Base-by-base conservation (phyloP, 2,113 vertebrate species). In the Cavia porcellus region DNA sequence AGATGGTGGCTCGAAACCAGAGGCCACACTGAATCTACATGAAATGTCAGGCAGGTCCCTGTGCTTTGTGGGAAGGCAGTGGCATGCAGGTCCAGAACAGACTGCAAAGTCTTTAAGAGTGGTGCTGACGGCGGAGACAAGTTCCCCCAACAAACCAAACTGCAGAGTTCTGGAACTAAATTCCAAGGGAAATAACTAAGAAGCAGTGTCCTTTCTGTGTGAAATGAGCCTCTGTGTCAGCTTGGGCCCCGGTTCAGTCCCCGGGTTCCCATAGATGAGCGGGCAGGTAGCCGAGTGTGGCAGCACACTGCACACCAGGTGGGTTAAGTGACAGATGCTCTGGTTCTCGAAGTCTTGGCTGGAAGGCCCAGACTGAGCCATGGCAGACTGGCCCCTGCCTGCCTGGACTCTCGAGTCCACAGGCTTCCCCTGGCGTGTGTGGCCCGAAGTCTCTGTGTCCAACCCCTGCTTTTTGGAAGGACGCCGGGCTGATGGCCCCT, bases 401-500 rank as follows among this genome's bases (percentile, higher is more conserved):
- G 38, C 13, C 19, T 59, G 84, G 0, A 1, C 86, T 68, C 64
- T 24, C 1, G 0, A 52, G 35, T 38, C 47, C 32, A 50, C 83
- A 55, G 52, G 2, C 3, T 2, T 7, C 15, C 72, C 47, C 47
- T 15, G 8, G 8, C 20, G 6, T 10, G 2, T n/a, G 20, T 4
- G 14, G 24, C 59, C 59, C 59, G 2, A 12, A 20, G 55, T 25
- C 52, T 32, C 19, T 24, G 28, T 24, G 81, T 66, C 47, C 64
- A 24, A 2, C 19, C 70, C 20, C 66, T 32, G 20, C 10, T 79
- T 68, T n/a, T n/a, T 20, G 2, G 42, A 30, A 30, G 20, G 22
- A 86, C 38, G 28, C 13, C 0, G 13, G 57, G 61, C 59, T 7
- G 35, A 42, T 1, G 14, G n/a, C 10, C 74, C 59, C 9, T 32